phyloP scores from a whole-genome alignment of 1,140 invertebrate genomes.

The Helicoverpa zea region DNA sequence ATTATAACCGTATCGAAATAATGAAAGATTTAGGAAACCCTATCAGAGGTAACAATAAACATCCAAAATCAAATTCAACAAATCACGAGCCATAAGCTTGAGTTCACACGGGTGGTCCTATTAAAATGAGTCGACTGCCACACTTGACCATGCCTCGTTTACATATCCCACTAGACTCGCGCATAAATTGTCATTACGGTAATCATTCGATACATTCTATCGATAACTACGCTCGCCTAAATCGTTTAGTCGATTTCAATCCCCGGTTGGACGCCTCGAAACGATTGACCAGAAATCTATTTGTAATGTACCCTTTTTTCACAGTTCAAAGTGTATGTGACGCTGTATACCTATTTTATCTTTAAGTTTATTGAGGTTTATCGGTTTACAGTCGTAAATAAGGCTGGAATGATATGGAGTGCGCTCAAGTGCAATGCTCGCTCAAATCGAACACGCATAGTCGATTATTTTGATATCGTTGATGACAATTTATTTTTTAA shows the following conservation, averaged over 20 bases:
- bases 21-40: constrained; percentile 13
- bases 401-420: constrained; percentile 61
- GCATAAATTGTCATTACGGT: constrained; percentile 81
- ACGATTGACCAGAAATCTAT: constrained; percentile 60
- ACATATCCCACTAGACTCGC: constrained; percentile 72
- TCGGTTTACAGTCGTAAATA: constrained; percentile 73
- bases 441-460: constrained; percentile 55
- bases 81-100: constrained; percentile 37
- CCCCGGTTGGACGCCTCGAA: constrained; percentile 67
- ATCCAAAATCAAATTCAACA: constrained; percentile 36
- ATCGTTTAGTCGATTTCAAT: constrained; percentile 70
- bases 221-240: constrained; percentile 68
- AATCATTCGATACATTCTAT: constrained; percentile 77
- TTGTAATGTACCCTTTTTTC: constrained; percentile 59
- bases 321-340: constrained; percentile 56
- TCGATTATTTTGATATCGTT: constrained; percentile 52
- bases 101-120: constrained; percentile 73
- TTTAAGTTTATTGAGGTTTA: constrained; percentile 68
- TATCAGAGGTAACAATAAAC: constrained; percentile 42
- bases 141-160: constrained; percentile 74
- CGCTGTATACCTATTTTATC: constrained; percentile 66
- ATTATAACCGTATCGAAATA: constrained; percentile 28
- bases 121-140: constrained; percentile 60
- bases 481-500: constrained; percentile 53
- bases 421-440: constrained; percentile 48